phyloP scores from a whole-genome alignment of 2,797 vertebrate genomes.

The Nyctalus aviator region DNA sequence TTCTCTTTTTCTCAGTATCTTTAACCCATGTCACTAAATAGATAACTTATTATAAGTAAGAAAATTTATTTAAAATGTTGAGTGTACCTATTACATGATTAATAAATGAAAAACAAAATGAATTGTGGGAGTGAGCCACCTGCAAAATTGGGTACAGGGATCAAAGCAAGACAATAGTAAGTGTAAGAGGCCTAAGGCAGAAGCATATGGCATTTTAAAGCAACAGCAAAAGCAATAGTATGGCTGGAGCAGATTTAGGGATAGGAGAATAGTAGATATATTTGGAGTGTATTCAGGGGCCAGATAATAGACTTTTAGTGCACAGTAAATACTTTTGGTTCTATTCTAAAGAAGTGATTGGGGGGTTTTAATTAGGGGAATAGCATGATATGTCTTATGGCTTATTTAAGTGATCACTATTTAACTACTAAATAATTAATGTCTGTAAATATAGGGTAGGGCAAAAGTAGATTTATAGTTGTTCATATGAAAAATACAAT shows the following conservation, averaged over 20 bases:
- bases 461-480: not conserved
- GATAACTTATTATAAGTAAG: not conserved
- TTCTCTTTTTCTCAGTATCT: not conserved
- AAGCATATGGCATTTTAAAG: not conserved
- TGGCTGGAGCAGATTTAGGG: not conserved
- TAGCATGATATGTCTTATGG: not conserved
- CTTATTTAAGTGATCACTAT: not conserved
- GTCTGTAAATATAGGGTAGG: not conserved
- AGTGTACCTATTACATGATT: not conserved
- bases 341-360: not conserved
- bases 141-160: not conserved
- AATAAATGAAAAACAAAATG: not conserved
- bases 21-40: not conserved
- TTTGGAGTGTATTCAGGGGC: not conserved
- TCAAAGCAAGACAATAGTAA: not conserved
- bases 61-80: not conserved
- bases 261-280: not conserved
- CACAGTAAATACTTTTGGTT: not conserved
- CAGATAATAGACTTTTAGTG: not conserved
- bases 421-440: not conserved
- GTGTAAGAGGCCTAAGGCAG: not conserved
- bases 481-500: not conserved
- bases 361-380: not conserved
- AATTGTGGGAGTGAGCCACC: not conserved
- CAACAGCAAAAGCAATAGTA: fast-evolving